These are phyloP conservation scores for Meloidogyne exigua DNA, from an alignment of 1,140 invertebrate species.

Conservation along the genomic window DNA sequence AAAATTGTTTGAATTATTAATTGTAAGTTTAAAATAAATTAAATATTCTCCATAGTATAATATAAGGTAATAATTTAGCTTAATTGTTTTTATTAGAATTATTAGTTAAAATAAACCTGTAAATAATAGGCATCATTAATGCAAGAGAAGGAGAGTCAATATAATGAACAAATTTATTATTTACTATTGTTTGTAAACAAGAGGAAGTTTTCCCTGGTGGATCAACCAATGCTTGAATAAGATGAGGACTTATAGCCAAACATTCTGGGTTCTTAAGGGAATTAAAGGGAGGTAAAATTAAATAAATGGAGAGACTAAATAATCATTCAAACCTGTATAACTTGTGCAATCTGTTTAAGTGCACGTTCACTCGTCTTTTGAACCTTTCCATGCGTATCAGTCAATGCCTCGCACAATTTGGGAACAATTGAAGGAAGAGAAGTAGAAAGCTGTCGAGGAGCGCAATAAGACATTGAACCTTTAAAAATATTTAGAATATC, in stretches of 20 bases:
- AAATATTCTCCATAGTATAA: no score
- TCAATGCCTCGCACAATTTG: constrained; percentile 92
- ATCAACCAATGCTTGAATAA: constrained; percentile 90
- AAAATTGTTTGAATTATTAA: neutral
- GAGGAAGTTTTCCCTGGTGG: constrained; percentile 87
- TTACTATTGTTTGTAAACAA: constrained; percentile 82
- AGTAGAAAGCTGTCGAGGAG: constrained; percentile 93
- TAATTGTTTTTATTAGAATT: no score
- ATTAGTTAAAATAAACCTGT: constrained; percentile 65
- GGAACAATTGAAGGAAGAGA: constrained; percentile 96
- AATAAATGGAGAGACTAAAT: no score
- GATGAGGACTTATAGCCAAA: constrained; percentile 79
- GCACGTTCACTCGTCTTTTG: constrained; percentile 92
- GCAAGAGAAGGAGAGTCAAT: constrained; percentile 97
- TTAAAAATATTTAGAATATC: neutral
- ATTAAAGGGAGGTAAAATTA: constrained; percentile 71
- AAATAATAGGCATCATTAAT: constrained; percentile 82
- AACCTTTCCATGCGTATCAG: constrained; percentile 96
- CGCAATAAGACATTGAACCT: constrained; percentile 75
- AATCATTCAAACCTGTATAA: constrained; percentile 75
- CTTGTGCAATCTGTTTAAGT: constrained; percentile 90
- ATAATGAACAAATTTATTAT: constrained; percentile 98
- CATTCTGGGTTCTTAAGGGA: constrained; percentile 95
- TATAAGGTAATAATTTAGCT: no score
- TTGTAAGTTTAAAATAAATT: neutral